Conservation (phyloP, 1,140 invertebrate species). For the Laupala kohalensis region DNA sequence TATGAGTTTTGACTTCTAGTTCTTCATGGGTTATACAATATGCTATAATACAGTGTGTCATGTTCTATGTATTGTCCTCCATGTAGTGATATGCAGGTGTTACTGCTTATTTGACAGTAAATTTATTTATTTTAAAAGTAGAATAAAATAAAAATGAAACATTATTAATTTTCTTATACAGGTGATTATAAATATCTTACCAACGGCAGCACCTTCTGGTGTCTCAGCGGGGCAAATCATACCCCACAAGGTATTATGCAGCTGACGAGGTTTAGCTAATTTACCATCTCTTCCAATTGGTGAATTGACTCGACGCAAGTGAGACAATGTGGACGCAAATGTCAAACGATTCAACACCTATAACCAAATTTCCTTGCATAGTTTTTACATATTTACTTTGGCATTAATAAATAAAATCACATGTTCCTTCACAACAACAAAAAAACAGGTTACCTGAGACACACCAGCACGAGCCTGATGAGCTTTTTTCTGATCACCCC, state of each 20-base stretch:
- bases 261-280: constrained; percentile 90
- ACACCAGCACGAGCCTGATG: constrained; percentile 92
- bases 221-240: constrained; percentile 99
- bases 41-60: too few species aligned
- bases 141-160: background rate
- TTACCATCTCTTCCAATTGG: constrained; percentile 98
- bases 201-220: constrained; percentile 87
- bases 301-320: constrained; percentile 92
- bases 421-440: background rate
- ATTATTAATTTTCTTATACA: background rate
- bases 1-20: too few species aligned
- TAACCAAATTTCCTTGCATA: background rate
- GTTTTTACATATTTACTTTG: background rate
- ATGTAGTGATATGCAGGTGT: too few species aligned
- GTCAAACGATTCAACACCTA: constrained; percentile 93
- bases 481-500: constrained; percentile 99
- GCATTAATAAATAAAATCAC: background rate
- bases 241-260: constrained; percentile 98
- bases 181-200: too few species aligned
- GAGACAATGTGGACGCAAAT: constrained; percentile 94
- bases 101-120: too few species aligned
- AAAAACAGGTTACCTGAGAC: constrained; percentile 45
- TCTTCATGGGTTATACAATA: too few species aligned
- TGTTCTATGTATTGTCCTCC: too few species aligned
- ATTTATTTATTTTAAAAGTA: background rate